A percentile compares a stretch with the other conserved stretches of the same genome.
Evolutionary conservation across 2,888 invertebrate genomes (phyloP).

Genomic region (Trichogramma dendrolimi): DNA sequence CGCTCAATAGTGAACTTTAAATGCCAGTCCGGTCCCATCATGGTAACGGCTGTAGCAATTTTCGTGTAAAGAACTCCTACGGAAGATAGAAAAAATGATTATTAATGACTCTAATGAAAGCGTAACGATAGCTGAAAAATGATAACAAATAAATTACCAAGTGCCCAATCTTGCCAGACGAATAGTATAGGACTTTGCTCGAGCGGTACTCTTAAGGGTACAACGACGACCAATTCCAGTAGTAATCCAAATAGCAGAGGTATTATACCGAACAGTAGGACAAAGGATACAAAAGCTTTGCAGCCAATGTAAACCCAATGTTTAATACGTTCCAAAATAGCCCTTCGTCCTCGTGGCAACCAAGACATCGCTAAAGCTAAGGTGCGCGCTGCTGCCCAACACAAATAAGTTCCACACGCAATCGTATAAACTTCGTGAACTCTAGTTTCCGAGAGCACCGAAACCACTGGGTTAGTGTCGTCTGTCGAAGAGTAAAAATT

Average conservation of each 20-base stretch:
- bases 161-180: conserved; percentile 95
- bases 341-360: conserved; percentile 83
- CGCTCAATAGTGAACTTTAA: conserved; percentile 87
- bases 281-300: conserved; percentile 71
- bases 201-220: conserved; percentile 87
- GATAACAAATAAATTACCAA: conserved; percentile 57
- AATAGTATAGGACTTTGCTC: conserved; percentile 87
- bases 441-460: conserved; percentile 42
- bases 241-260: conserved; percentile 88
- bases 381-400: conserved; percentile 87
- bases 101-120: background rate
- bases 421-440: conserved; percentile 96
- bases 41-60: conserved; percentile 90
- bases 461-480: conserved; percentile 13
- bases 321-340: conserved; percentile 66
- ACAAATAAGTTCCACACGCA: conserved; percentile 88
- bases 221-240: conserved; percentile 85
- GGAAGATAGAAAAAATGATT: background rate
- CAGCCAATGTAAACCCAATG: conserved; percentile 72
- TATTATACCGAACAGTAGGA: conserved; percentile 81
- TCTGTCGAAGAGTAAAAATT: conserved; percentile 2
- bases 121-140: too few species aligned
- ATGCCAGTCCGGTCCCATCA: conserved; percentile 98
- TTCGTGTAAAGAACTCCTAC: conserved; percentile 84
- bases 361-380: conserved; percentile 78